A percentile compares a stretch with the other conserved stretches of the same genome.
Evolutionary conservation across 2,888 invertebrate genomes (phyloP).

Genomic region (Ceratothoa steindachneri): DNA sequence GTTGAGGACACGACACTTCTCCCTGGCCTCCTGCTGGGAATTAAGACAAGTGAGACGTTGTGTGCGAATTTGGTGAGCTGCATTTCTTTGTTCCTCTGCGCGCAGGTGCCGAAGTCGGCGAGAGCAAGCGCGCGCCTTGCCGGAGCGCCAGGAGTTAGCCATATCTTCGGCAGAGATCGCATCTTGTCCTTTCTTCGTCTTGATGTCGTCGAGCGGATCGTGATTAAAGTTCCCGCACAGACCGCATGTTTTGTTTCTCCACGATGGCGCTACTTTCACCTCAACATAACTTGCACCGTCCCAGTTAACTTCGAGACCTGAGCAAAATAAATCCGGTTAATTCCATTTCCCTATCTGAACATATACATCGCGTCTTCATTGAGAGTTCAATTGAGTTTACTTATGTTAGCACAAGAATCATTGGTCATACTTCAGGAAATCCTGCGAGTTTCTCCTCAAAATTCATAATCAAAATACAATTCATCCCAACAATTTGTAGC

Average conservation of each 20-base stretch:
- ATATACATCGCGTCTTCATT: neutral
- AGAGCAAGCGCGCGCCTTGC: constrained; percentile 69
- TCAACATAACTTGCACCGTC: constrained; percentile 89
- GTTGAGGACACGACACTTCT: constrained; percentile 58
- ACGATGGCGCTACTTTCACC: constrained; percentile 66
- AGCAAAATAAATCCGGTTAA: neutral
- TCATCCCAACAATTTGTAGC: too few species aligned
- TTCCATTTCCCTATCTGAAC: too few species aligned
- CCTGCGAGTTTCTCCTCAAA: too few species aligned
- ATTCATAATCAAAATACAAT: too few species aligned
- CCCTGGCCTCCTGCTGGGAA: constrained; percentile 51
- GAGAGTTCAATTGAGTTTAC: too few species aligned
- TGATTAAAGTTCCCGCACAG: constrained; percentile 93
- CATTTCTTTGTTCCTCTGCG: neutral
- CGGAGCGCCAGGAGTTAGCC: constrained; percentile 86
- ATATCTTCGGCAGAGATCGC: constrained; percentile 67
- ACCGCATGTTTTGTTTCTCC: constrained; percentile 77
- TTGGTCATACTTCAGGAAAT: too few species aligned
- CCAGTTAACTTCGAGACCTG: constrained; percentile 80
- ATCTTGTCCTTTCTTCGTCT: constrained; percentile 54
- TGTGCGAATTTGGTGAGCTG: neutral
- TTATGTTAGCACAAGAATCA: too few species aligned
- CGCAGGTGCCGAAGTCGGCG: constrained; percentile 50
- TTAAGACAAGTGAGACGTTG: constrained; percentile 18
- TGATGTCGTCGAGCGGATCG: constrained; percentile 75